Conservation (phyloP, 2,113 vertebrate genomes). For the Stegastes partitus region DNA sequence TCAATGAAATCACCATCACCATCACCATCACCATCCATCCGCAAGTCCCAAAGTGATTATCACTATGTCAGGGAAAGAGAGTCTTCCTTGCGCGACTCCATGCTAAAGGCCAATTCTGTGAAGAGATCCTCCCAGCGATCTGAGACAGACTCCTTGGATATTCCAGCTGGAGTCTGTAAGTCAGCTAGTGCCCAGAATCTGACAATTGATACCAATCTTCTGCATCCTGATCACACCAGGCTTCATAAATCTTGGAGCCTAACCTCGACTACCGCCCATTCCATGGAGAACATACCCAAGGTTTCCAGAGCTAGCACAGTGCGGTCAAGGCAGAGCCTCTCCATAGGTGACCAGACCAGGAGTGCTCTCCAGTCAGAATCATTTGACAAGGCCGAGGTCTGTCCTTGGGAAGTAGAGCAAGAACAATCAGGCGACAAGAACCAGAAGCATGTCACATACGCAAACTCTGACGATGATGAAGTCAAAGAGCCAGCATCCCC, state of each 20-base stretch:
- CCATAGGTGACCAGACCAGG: constrained; percentile 75
- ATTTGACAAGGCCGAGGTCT: constrained; percentile 73
- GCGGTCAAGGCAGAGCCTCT: constrained; percentile 62
- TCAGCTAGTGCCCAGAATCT: constrained; percentile 94
- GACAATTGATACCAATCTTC: constrained; percentile 79
- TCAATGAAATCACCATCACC: constrained; percentile 75
- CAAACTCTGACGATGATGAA: constrained; percentile 76
- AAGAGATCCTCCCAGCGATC: constrained; percentile 74
- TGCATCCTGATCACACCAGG: constrained; percentile 79
- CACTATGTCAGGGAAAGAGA: constrained; percentile 76
- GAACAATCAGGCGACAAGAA: constrained; percentile 63
- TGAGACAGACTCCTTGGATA: constrained; percentile 84
- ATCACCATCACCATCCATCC: constrained; percentile 60
- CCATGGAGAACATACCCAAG: constrained; percentile 62
- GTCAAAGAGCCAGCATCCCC: constrained; percentile 49
- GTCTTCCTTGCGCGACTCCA: constrained; percentile 75
- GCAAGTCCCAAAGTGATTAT: constrained; percentile 85
- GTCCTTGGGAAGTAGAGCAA: constrained; percentile 79
- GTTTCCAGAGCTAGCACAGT: constrained; percentile 55
- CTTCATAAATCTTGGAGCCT: constrained; percentile 90
- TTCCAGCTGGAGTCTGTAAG: constrained; percentile 86
- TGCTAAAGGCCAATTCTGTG: constrained; percentile 68
- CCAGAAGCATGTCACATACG: constrained; percentile 86
- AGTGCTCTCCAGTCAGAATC: constrained; percentile 76
- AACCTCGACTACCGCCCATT: constrained; percentile 73